Conservation (phyloP, 2,797 vertebrate genomes). For the Thunnus albacares region DNA sequence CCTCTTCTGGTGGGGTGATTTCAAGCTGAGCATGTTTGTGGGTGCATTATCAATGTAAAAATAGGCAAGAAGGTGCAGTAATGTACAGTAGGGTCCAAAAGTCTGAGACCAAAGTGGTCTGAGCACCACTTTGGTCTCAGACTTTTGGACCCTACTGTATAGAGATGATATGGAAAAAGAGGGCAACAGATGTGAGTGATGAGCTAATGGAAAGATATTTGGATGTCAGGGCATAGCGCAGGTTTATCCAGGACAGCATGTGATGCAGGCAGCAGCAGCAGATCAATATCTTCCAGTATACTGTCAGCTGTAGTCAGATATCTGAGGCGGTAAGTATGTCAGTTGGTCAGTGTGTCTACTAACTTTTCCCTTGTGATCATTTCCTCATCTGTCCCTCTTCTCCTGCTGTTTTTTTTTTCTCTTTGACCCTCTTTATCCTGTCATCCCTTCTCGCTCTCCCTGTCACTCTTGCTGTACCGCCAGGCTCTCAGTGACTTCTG, state of each 20-base stretch:
- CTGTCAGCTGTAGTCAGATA: conserved; percentile 49
- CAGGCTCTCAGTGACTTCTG: conserved; percentile 96
- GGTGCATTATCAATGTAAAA: conserved; percentile 15
- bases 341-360: conserved; percentile 80
- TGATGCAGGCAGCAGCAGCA: conserved; percentile 36
- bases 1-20: conserved; percentile 77
- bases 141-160: not conserved
- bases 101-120: no score
- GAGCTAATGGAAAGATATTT: conserved; percentile 38
- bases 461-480: conserved; percentile 33
- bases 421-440: conserved; percentile 8
- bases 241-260: conserved; percentile 43
- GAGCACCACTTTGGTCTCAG: no score
- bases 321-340: conserved; percentile 77
- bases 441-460: conserved; percentile 41
- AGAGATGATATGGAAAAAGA: conserved; percentile 18
- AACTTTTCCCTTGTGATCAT: conserved; percentile 56
- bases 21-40: conserved; percentile 33
- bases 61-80: not conserved
- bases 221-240: not conserved
- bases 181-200: conserved; percentile 19
- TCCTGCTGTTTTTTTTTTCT: not conserved
- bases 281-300: conserved; percentile 66
- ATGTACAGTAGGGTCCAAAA: no score
- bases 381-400: conserved; percentile 35